A percentile compares a stretch with the other conserved stretches of the same genome.
Conservation (phyloP, 2,888 invertebrate species). For the Teleogryllus oceanicus region DNA sequence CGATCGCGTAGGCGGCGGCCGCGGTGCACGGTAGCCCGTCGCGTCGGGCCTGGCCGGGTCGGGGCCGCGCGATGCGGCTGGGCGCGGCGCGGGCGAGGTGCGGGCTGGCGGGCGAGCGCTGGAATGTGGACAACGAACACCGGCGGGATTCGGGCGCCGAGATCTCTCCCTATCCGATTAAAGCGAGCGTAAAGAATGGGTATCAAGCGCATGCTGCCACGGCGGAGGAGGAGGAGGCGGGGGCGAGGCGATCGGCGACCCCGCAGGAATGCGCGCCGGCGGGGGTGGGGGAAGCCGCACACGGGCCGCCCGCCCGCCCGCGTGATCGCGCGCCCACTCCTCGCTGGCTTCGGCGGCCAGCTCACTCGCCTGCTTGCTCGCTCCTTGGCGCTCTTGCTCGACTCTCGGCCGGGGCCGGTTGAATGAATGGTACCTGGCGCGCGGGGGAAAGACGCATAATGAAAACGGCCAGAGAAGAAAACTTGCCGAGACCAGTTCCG, state of each 20-base stretch:
- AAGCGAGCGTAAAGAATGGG: constrained; percentile 7
- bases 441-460: not conserved
- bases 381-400: not conserved
- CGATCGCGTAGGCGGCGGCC: too few species aligned
- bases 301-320: not conserved
- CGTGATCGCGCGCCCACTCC: not conserved
- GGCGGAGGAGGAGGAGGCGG: not conserved
- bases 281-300: not conserved
- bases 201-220: not conserved
- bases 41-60: too few species aligned
- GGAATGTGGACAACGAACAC: constrained; percentile 7
- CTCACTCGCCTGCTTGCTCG: not conserved
- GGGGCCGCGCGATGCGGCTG: not conserved
- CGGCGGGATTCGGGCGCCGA: not conserved
- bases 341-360: not conserved
- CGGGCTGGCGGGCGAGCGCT: not conserved
- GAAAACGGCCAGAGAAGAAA: too few species aligned
- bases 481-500: too few species aligned
- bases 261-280: constrained; percentile 18
- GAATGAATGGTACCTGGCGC: constrained; percentile 6
- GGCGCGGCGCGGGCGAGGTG: not conserved
- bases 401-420: not conserved
- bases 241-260: not conserved
- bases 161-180: not conserved
- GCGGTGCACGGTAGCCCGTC: too few species aligned